Conservation (phyloP, 2,888 invertebrate species). For the Limnephilus rhombicus region DNA sequence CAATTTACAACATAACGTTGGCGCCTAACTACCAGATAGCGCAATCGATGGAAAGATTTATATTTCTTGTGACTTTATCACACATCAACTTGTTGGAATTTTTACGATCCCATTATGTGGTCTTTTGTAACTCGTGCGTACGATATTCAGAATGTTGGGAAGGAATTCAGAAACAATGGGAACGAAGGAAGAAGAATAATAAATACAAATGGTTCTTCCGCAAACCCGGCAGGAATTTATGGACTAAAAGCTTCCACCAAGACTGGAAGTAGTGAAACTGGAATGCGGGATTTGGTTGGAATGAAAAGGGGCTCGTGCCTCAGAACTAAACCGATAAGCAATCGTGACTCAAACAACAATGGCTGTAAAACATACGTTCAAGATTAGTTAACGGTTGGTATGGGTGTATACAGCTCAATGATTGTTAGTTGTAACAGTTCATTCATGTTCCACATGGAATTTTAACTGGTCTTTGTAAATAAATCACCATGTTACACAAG, state of each 20-base stretch:
- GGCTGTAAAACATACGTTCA: background rate
- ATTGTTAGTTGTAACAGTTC: background rate
- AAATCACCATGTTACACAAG: background rate
- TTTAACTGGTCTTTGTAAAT: background rate
- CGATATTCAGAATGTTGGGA: background rate
- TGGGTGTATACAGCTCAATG: background rate
- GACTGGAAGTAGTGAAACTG: background rate
- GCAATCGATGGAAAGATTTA: background rate
- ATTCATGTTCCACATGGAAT: background rate
- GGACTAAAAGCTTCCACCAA: too few species aligned
- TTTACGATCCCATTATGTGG: background rate
- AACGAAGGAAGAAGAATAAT: background rate
- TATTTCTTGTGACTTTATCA: background rate
- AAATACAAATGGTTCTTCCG: background rate
- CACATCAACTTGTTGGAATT: background rate
- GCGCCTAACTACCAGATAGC: background rate
- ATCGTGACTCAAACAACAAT: background rate
- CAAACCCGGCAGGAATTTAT: conserved; percentile 6
- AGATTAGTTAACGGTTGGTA: background rate
- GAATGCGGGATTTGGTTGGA: background rate
- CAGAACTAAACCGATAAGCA: background rate
- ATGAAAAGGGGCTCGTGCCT: background rate
- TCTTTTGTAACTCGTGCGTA: background rate
- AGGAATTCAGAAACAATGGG: background rate
- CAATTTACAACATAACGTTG: background rate